Percentiles rank a stretch among this genome's conserved stretches.
Conservation (phyloP, 1,140 invertebrate genomes). For the Kradibia gibbosae region DNA sequence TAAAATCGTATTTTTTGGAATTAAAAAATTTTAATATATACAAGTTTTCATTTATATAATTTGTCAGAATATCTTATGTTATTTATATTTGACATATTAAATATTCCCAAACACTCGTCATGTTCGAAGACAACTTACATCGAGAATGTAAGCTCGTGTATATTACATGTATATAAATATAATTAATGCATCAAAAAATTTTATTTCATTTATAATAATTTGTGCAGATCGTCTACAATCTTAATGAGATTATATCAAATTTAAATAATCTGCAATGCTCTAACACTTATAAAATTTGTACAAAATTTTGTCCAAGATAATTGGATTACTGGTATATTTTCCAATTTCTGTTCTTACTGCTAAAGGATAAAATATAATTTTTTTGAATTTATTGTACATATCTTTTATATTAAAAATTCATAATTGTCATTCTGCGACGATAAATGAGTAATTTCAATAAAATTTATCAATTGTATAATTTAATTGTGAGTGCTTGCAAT, state of each 20-base stretch:
- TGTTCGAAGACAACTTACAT: constrained; percentile 19
- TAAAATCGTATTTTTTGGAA: constrained; percentile 32
- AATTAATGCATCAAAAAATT: constrained; percentile 33
- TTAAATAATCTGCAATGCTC: constrained; percentile 30
- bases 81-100: constrained; percentile 47
- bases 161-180: constrained; percentile 42
- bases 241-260: constrained; percentile 40
- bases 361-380: constrained; percentile 36
- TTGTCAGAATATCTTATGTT: constrained; percentile 41
- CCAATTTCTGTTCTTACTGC: neutral
- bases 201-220: constrained; percentile 23
- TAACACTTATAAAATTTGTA: constrained; percentile 50
- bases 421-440: neutral
- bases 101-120: constrained; percentile 31
- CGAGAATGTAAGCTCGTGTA: constrained; percentile 36
- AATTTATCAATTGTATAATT: constrained; percentile 26
- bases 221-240: constrained; percentile 38
- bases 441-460: constrained; percentile 34
- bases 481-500: constrained; percentile 21
- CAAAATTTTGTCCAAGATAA: constrained; percentile 44
- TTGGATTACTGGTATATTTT: constrained; percentile 23
- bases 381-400: constrained; percentile 24
- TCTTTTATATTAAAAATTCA: constrained; percentile 26
- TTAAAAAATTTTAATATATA: constrained; percentile 49
- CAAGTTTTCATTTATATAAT: constrained; percentile 30